A percentile compares a stretch with the other conserved stretches of the same genome.
These are phyloP conservation scores for Atta texana DNA, from an alignment of 1,140 invertebrate genomes.

Conservation along the genomic window DNA sequence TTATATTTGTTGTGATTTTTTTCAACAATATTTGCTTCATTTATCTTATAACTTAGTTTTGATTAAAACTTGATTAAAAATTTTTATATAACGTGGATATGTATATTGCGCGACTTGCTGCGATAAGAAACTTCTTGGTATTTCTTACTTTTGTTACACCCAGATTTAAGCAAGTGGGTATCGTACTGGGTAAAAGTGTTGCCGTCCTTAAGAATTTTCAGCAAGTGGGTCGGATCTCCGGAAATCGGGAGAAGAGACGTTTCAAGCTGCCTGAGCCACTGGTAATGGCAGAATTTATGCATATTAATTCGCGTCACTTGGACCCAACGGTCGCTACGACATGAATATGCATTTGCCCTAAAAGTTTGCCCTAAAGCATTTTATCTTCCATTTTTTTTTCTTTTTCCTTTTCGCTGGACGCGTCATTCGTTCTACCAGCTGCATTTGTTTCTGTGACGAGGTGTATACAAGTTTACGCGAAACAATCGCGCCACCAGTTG, in stretches of 20 bases:
- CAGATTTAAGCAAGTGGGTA: neutral
- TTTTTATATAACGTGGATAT: neutral
- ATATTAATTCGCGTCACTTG: slow-evolving; percentile 79
- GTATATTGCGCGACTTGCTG: neutral
- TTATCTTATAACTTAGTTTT: neutral
- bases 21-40: neutral
- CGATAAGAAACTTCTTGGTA: neutral
- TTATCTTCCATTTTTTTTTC: slow-evolving; percentile 41
- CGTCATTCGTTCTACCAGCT: slow-evolving; percentile 41
- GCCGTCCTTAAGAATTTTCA: slow-evolving; percentile 34
- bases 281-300: slow-evolving; percentile 74
- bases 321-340: slow-evolving; percentile 48
- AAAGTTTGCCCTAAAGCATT: slow-evolving; percentile 67
- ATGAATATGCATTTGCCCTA: slow-evolving; percentile 80
- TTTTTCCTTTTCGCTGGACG: neutral
- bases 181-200: neutral
- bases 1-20: neutral
- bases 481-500: slow-evolving; percentile 65
- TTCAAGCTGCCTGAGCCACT: slow-evolving; percentile 11
- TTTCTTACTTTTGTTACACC: neutral
- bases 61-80: neutral
- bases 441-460: slow-evolving; percentile 51
- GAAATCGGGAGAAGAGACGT: slow-evolving; percentile 50
- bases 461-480: slow-evolving; percentile 54
- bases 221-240: slow-evolving; percentile 25